Conservation (phyloP, 1,140 invertebrate genomes). For the Chelonus insularis region DNA sequence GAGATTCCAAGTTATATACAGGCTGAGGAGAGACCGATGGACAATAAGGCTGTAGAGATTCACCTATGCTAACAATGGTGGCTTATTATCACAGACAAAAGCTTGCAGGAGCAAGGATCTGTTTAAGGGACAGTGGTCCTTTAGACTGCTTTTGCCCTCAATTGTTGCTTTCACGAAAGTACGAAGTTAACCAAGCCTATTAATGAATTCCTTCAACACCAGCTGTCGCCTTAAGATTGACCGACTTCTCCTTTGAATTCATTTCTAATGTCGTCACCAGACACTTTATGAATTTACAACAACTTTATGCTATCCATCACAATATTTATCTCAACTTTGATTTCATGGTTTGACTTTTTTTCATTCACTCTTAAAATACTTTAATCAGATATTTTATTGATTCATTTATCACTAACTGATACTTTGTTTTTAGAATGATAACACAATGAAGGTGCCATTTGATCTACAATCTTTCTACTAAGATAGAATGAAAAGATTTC, state of each 20-base stretch:
- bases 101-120: conserved; percentile 34
- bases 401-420: too few species aligned
- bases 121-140: conserved; percentile 28
- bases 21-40: conserved; percentile 34
- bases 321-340: too few species aligned
- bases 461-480: too few species aligned
- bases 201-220: conserved; percentile 54
- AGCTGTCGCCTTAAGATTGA: conserved; percentile 52
- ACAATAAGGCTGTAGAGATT: conserved; percentile 48
- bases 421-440: too few species aligned
- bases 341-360: too few species aligned
- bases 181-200: conserved; percentile 35
- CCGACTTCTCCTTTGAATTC: conserved; percentile 46
- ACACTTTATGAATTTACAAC: neutral
- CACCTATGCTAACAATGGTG: conserved; percentile 49
- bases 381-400: too few species aligned
- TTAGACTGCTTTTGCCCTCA: conserved; percentile 8
- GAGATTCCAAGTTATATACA: conserved; percentile 33
- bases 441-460: too few species aligned
- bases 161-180: conserved; percentile 34
- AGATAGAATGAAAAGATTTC: too few species aligned
- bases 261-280: conserved; percentile 36
- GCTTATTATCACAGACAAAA: conserved; percentile 57
- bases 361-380: too few species aligned
- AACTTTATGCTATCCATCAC: neutral